These are phyloP conservation scores for Subanguina moxae DNA, from an alignment of 1,140 invertebrate genomes.

Conservation along the genomic window DNA sequence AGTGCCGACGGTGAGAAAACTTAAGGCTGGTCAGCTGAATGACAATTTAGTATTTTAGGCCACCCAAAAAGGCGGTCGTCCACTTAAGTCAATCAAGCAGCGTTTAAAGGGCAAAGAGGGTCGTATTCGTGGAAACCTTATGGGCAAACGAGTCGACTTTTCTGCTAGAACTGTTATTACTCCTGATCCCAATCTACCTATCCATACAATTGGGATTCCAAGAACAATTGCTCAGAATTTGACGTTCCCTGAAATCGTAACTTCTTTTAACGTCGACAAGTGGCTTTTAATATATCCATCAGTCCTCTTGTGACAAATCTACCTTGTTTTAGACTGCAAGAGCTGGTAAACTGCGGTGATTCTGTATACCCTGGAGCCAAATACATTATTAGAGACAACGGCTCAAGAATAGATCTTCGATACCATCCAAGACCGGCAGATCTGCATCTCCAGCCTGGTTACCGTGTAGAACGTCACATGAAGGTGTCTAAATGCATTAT, in stretches of 20 bases:
- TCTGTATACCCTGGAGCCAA: slow-evolving; percentile 98
- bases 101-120: slow-evolving; percentile 83
- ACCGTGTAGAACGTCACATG: slow-evolving; percentile 96
- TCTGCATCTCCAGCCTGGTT: slow-evolving; percentile 94
- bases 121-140: slow-evolving; percentile 92
- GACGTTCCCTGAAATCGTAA: slow-evolving; percentile 99
- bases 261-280: slow-evolving; percentile 96
- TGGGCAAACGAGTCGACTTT: slow-evolving; percentile 99
- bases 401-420: slow-evolving; percentile 92
- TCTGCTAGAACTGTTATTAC: slow-evolving; percentile 98
- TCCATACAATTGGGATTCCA: slow-evolving; percentile 97
- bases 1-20: slow-evolving; percentile 70
- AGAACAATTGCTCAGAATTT: slow-evolving; percentile 96
- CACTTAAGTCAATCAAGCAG: slow-evolving; percentile 90
- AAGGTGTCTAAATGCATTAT: too few relatives aligned
- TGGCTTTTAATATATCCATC: slow-evolving; percentile 42
- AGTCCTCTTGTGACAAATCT: slow-evolving; percentile 5
- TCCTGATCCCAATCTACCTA: slow-evolving; percentile 94
- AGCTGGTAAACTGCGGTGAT: slow-evolving; percentile 88
- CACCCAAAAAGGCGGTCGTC: slow-evolving; percentile 97
- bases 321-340: slow-evolving; percentile 75
- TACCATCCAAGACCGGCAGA: slow-evolving; percentile 98
- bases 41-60: slow-evolving; percentile 67
- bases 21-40: not conserved
- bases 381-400: slow-evolving; percentile 96